Base-by-base conservation (phyloP, 2,888 invertebrate genomes). In the Drosophila falleni region DNA sequence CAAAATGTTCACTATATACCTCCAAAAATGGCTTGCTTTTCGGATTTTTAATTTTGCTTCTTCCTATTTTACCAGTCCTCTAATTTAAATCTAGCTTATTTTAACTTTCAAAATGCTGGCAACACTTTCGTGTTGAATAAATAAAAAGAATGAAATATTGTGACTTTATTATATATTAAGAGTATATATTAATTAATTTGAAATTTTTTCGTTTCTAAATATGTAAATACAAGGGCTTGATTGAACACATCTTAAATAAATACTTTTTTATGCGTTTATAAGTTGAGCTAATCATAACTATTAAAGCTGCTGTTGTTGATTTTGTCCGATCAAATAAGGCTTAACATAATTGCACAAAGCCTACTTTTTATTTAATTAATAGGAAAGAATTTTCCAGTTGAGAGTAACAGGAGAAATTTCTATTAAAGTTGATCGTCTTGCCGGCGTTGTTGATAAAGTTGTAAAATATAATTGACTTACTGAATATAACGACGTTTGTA, bases 381-480 rank as follows among this genome's bases (percentile, higher is more conserved):
- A 33, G 2, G 5, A 29, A 33, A 1, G 5, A 29, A 49, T 49
- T 31, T 16, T 16, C 10, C 11, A 26, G 2, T 31, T 16, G 10
- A 31, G n/a, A 47, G 29, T 29, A n/a, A 47, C 11, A 11, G 16
- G 19, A 19, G 50, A 50, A 50, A 50, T 50, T 50, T 33, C 0
- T 51, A 10, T 10, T n/a, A 51, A 51, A 23, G 13, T 35, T 37
- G 9, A 23, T 37, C n/a, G 31, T 37, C n/a, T 26, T 5, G 39
- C 4, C 23, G 2, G 19, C 19, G 10, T 37, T 15, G 15, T 15
- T 39, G 19, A 53, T 53, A 15, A 39, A 26, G 53, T 39, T 53
- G 53, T 53, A 39, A 37, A 53, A 15, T 26, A 53, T 19, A 50
- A 50, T 50, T 35, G 33, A n/a, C n/a, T 13, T 15, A 5, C 39